Evolutionary conservation across 2,888 invertebrate species (phyloP), one percentile per base, ranked within the genome.

Genomic region (Dromius quadrimaculatus): DNA sequence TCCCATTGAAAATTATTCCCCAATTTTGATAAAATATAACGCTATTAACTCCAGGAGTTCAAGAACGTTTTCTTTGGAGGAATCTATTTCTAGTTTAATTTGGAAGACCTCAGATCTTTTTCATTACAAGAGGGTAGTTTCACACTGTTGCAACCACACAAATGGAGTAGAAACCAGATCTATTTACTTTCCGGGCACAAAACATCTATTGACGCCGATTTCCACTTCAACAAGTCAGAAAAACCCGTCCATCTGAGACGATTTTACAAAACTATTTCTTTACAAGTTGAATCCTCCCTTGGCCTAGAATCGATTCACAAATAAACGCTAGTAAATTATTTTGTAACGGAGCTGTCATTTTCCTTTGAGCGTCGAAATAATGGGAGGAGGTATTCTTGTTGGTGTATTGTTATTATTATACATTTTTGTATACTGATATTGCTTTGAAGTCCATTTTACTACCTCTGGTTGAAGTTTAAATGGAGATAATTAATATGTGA

Each of bases 111-210:
- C 11, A 47, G 47, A 20, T 47, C 47, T 22, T 47, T 54, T 23
- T 28, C 23, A 54, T 13, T 13, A 15, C 15, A 9, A 17, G 6
- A 28, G 28, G 50, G 50, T 15, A 54, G 50, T 28, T 54, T 54
- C 28, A 23, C 50, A 54, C 50, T 28, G 15, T 28, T 28, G 28
- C 28, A 54, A 59, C 36, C 32, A 34, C 20, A 36, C 34, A 59
- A 59, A 59, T 59, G 34, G 59, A 59, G 34, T 59, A 59, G 59
- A 59, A 59, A 59, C 59, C 59, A 59, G 36, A 59, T 59, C 59
- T 59, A 59, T 59, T 59, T 59, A 59, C 34, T 59, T 59, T 59
- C 59, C 36, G 36, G 1, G 59, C 36, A 59, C 59, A 59, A 59
- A 59, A 59, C 59, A 34, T 59, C 59, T 13, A 34, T 36, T 59